phyloP scores from a whole-genome alignment of 2,113 vertebrate genomes.

The Azemiops feae region DNA sequence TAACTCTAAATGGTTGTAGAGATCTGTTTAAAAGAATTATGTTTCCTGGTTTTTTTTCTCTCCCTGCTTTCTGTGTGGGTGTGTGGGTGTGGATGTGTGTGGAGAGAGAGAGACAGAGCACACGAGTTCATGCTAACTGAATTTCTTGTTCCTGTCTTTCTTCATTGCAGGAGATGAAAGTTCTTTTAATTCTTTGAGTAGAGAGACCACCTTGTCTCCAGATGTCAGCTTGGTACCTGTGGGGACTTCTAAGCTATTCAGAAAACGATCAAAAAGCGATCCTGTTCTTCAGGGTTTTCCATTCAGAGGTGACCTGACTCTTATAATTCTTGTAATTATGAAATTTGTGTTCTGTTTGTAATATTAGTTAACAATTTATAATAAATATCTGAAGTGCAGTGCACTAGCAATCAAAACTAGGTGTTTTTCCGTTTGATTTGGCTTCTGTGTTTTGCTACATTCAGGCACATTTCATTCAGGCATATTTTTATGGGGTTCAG shows the following conservation, averaged over 20 bases:
- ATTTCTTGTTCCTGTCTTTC: neutral
- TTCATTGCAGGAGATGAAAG: slow-evolving; percentile 39
- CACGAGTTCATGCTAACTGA: neutral
- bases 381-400: neutral
- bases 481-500: neutral
- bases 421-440: neutral
- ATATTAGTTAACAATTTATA: neutral
- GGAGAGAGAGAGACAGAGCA: neutral
- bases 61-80: neutral
- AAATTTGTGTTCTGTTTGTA: neutral
- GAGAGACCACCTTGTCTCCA: slow-evolving; percentile 37
- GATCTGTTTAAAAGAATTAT: neutral
- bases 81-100: neutral
- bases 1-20: neutral
- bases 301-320: slow-evolving; percentile 70
- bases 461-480: neutral
- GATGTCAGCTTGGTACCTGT: neutral
- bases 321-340: neutral
- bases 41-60: neutral
- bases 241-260: neutral
- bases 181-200: slow-evolving; percentile 42
- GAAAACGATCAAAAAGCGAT: slow-evolving; percentile 74
- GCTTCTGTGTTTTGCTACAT: neutral
- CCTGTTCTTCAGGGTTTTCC: slow-evolving; percentile 64
- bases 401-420: neutral